A percentile compares a stretch with the other conserved stretches of the same genome.
Conservation (phyloP, 2,888 invertebrate genomes). For the Clepsis dumicolana region DNA sequence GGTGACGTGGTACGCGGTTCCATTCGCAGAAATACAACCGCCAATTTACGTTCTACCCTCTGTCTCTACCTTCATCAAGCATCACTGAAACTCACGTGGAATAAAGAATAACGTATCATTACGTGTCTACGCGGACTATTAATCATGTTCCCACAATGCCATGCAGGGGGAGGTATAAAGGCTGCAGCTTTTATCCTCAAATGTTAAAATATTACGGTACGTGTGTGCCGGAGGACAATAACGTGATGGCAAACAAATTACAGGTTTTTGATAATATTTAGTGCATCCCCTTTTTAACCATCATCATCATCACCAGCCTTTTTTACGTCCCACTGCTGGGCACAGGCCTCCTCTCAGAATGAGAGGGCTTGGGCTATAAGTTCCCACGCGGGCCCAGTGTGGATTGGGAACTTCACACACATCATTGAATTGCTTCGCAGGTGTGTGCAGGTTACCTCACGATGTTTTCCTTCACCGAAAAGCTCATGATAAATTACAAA, state of each 20-base stretch:
- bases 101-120: slow-evolving; percentile 76
- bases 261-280: background rate
- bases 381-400: no score
- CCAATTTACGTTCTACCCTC: background rate
- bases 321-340: no score
- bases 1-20: background rate
- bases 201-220: slow-evolving; percentile 64
- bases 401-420: no score
- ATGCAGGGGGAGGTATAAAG: slow-evolving; percentile 67
- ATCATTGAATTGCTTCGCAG: no score
- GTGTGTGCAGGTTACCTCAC: no score
- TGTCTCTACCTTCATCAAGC: slow-evolving; percentile 39
- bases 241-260: slow-evolving; percentile 21
- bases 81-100: slow-evolving; percentile 43
- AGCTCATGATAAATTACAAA: no score
- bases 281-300: background rate
- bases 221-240: slow-evolving; percentile 50
- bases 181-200: slow-evolving; percentile 73
- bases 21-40: background rate
- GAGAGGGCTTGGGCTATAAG: no score
- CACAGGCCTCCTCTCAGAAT: no score
- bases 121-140: slow-evolving; percentile 68
- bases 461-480: no score
- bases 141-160: slow-evolving; percentile 81
- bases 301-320: no score